Percentiles rank a stretch among this genome's conserved stretches.
These are phyloP conservation scores for Otus sunia DNA, from an alignment of 2,113 vertebrate species.

Conservation along the genomic window DNA sequence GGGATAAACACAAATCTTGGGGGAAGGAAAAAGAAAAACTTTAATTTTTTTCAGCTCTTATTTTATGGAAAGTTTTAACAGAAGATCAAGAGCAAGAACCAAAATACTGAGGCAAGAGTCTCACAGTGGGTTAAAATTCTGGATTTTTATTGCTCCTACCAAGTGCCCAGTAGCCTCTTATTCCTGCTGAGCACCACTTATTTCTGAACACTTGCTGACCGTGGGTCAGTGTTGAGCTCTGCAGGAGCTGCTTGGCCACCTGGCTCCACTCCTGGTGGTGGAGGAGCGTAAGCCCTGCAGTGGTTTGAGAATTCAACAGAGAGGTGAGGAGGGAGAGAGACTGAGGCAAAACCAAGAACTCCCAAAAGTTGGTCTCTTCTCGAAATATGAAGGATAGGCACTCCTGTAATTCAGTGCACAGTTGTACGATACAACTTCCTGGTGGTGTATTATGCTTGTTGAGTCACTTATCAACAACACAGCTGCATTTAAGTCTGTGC, in stretches of 20 bases:
- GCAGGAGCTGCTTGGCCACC: background rate
- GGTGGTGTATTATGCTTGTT: background rate
- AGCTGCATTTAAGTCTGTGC: background rate
- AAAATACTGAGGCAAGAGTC: background rate
- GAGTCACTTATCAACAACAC: background rate
- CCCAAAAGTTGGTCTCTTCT: background rate
- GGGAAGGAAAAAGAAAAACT: background rate
- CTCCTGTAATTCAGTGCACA: background rate
- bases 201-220: background rate
- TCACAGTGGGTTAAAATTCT: background rate
- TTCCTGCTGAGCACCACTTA: background rate
- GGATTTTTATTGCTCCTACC: background rate
- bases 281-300: background rate
- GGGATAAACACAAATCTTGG: background rate
- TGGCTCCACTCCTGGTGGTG: background rate
- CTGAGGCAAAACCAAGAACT: background rate
- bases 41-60: background rate
- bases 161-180: background rate
- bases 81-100: background rate
- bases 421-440: background rate
- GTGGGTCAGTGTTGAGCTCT: fast-evolving
- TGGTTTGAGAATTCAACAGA: background rate
- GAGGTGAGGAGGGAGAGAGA: background rate
- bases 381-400: background rate
- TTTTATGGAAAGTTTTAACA: background rate